Evolutionary conservation across 2,113 vertebrate species (phyloP), one percentile per base, ranked within the genome.

Genomic region (Merops nubicus): DNA sequence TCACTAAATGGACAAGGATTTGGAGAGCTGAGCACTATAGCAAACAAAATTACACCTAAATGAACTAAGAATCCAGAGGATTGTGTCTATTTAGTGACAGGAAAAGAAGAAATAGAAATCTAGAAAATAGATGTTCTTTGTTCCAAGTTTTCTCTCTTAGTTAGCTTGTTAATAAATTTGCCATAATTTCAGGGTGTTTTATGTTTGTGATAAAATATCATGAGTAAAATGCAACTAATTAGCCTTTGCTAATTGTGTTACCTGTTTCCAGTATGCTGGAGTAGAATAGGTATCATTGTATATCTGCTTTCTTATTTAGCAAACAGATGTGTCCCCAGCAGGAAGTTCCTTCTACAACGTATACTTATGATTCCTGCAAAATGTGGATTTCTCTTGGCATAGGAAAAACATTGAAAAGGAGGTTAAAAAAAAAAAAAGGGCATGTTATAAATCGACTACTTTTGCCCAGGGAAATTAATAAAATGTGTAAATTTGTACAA

Each of bases 301-400:
- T 60, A 45, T 68, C 54, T 64, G 23, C 36, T 91, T 84, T 86
- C 60, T 70, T 92, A 93, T 64, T 85, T 78, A 92, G 76, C 36
- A 36, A 96, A 72, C 85, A 96, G 80, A 88, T 92, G 83, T 75
- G 38, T 51, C 56, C 70, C 72, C 92, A 88, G 91, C 76, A 81
- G 83, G 90, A 86, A 74, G 40, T 36, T 77, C 72, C 29, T 91
- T 84, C 76, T 47, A 67, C 43, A 91, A 43, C 12, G 68, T 9
- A 45, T 22, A 73, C 22, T 56, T 85, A 85, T 38, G 42, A 70
- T 84, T 63, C 76, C 53, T 4, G 4, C 51, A 91, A 91, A 84
- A 87, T 12, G 40, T 34, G 53, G 26, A 45, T 63, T 89, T 94
- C 68, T 93, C 64, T n/a, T 63, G 19, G 59, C 50, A 86, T 2